phyloP scores from a whole-genome alignment of 2,113 vertebrate species.

The Girardinichthys multiradiatus region DNA sequence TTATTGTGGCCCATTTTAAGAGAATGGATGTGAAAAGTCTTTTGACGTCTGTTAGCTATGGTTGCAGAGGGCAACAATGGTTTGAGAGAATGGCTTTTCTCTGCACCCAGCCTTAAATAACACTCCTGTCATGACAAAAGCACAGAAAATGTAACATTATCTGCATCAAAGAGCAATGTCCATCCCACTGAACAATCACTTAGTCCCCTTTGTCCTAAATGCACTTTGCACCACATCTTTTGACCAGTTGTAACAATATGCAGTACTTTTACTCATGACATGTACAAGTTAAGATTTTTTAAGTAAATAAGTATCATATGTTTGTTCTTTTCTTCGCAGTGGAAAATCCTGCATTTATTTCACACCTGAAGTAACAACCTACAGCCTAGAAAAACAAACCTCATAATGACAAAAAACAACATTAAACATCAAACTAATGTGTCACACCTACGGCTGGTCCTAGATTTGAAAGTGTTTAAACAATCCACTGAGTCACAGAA shows the following conservation, averaged over 20 bases:
- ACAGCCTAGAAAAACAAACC: not conserved
- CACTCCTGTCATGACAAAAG: constrained; percentile 79
- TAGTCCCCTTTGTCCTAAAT: constrained; percentile 21
- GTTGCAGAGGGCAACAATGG: constrained; percentile 76
- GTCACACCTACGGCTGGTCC: not conserved
- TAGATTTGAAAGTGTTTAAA: not conserved
- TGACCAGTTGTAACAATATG: not conserved
- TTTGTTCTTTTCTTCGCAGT: not conserved
- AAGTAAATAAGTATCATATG: not conserved
- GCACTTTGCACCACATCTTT: constrained; percentile 8
- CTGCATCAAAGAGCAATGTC: constrained; percentile 78
- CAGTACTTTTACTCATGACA: not conserved
- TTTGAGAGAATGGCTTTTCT: constrained; percentile 82
- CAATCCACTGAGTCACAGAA: not conserved
- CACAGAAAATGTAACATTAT: constrained; percentile 79
- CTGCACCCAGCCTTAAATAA: constrained; percentile 75
- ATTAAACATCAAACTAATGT: not conserved
- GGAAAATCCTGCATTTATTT: not conserved
- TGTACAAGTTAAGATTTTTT: not conserved
- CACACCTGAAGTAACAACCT: not conserved
- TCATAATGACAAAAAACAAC: not conserved
- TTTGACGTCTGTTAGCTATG: constrained; percentile 76
- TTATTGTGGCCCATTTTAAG: constrained; percentile 69
- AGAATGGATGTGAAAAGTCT: constrained; percentile 70
- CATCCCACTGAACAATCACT: constrained; percentile 61